Conservation (phyloP, 2,797 vertebrate species). For the Hydrocynus forskahlii region DNA sequence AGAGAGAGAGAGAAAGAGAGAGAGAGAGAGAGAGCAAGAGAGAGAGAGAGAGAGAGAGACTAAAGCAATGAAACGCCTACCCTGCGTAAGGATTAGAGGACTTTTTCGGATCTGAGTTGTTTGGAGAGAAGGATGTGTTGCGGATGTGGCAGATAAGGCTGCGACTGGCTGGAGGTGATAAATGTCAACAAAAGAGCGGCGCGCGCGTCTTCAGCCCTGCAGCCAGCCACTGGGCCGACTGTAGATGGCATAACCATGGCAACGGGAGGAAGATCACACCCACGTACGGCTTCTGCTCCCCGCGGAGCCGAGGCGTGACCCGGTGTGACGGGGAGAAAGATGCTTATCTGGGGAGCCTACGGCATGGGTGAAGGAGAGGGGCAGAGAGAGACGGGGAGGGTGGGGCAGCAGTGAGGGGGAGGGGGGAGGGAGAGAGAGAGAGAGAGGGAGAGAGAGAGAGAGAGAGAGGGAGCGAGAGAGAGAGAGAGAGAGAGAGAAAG, state of each 20-base stretch:
- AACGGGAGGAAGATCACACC: conserved; percentile 59
- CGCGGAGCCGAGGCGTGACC: conserved; percentile 46
- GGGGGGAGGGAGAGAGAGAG: background rate
- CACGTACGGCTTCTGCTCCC: conserved; percentile 46
- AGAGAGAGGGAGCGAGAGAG: no score
- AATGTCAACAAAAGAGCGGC: conserved; percentile 61
- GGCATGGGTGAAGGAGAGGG: conserved; percentile 20
- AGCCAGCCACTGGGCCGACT: conserved; percentile 36
- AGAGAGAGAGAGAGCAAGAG: background rate
- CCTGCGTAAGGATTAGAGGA: background rate
- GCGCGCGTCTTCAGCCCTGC: conserved; percentile 56
- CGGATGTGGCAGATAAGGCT: conserved; percentile 64
- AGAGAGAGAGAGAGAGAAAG: no score
- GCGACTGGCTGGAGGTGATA: conserved; percentile 52
- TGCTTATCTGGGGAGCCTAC: conserved; percentile 13
- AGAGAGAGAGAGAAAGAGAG: background rate
- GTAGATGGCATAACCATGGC: conserved; percentile 62
- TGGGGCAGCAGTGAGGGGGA: no score
- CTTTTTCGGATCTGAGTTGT: conserved; percentile 1
- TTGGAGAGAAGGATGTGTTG: conserved; percentile 37
- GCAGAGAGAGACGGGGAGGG: background rate
- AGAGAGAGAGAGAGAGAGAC: background rate
- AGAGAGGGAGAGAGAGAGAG: background rate
- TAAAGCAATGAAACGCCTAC: conserved; percentile 26
- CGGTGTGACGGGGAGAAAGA: conserved; percentile 21